A percentile compares a stretch with the other conserved stretches of the same genome.
Evolutionary conservation across 2,113 vertebrate genomes (phyloP).

Genomic region (Haplotaxodon microlepis): DNA sequence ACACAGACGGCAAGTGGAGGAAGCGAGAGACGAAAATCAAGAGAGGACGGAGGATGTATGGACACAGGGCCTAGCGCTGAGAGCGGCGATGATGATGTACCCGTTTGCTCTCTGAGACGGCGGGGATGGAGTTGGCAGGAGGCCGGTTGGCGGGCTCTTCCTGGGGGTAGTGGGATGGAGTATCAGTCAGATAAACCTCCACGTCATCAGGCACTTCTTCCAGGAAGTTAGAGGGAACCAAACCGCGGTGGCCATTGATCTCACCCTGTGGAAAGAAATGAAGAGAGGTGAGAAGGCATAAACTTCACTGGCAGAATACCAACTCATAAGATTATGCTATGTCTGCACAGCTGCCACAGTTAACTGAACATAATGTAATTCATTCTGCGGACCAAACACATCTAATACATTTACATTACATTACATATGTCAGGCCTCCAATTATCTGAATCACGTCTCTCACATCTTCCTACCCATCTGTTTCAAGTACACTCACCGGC

Average conservation of each 20-base stretch:
- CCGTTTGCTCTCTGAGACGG: constrained; percentile 71
- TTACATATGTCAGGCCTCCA: not conserved
- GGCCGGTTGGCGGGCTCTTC: constrained; percentile 66
- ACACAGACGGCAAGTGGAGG: constrained; percentile 71
- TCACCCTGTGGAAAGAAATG: constrained; percentile 74
- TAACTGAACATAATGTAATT: not conserved
- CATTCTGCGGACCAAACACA: not conserved
- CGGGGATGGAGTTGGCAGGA: constrained; percentile 33
- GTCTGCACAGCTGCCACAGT: not conserved
- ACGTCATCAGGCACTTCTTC: constrained; percentile 81
- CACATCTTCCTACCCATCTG: not conserved
- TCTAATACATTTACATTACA: not conserved
- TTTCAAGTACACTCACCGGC: not conserved
- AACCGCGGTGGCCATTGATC: constrained; percentile 84
- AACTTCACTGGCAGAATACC: not conserved
- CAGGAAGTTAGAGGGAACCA: constrained; percentile 96
- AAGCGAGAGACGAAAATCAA: constrained; percentile 70
- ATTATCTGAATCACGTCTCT: not conserved
- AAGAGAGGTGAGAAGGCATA: not conserved
- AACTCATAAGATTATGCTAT: not conserved
- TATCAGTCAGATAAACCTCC: constrained; percentile 92
- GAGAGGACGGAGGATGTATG: constrained; percentile 72
- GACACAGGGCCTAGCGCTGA: constrained; percentile 76
- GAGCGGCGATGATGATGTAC: constrained; percentile 77
- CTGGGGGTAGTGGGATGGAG: constrained; percentile 74